These are phyloP conservation scores for Diadema setosum DNA, from an alignment of 35 echinoderm and acorn worm species.

Conservation along the genomic window DNA sequence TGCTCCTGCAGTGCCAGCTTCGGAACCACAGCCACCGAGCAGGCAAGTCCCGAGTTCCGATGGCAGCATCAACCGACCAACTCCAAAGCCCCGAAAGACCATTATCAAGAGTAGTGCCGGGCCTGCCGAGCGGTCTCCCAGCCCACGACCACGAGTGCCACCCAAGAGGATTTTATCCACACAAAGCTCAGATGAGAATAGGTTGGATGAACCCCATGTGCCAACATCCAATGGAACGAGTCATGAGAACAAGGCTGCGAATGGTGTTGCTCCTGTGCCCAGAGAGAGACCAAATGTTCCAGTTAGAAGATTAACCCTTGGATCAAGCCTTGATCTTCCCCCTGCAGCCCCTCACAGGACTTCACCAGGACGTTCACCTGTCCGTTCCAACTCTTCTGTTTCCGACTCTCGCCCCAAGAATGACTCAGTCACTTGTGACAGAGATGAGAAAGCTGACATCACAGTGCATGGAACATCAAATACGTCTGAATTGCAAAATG, in stretches of 20 bases:
- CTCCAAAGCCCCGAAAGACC: constrained; percentile 1
- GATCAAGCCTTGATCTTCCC: not conserved
- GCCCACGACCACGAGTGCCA: not conserved
- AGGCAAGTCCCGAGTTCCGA: not conserved
- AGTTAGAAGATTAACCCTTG: not conserved
- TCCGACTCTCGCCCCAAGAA: not conserved
- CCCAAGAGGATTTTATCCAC: not conserved
- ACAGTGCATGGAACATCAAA: not conserved
- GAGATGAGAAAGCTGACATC: too few relatives aligned
- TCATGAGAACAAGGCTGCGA: not conserved
- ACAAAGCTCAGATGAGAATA: not conserved
- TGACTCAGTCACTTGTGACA: not conserved
- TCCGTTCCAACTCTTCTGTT: not conserved
- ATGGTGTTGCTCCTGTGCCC: not conserved
- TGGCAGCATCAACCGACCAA: not conserved
- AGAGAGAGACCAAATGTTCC: not conserved
- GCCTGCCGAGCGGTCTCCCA: not conserved
- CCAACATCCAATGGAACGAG: not conserved
- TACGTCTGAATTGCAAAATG: too few relatives aligned
- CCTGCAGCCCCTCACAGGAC: not conserved
- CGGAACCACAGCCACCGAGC: too few relatives aligned
- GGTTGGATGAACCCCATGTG: too few relatives aligned
- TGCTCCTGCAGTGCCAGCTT: too few relatives aligned
- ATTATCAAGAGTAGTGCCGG: not conserved
- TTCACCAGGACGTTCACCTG: not conserved